Evolutionary conservation across 2,888 invertebrate genomes (phyloP).

Genomic region (Panorpa germanica): DNA sequence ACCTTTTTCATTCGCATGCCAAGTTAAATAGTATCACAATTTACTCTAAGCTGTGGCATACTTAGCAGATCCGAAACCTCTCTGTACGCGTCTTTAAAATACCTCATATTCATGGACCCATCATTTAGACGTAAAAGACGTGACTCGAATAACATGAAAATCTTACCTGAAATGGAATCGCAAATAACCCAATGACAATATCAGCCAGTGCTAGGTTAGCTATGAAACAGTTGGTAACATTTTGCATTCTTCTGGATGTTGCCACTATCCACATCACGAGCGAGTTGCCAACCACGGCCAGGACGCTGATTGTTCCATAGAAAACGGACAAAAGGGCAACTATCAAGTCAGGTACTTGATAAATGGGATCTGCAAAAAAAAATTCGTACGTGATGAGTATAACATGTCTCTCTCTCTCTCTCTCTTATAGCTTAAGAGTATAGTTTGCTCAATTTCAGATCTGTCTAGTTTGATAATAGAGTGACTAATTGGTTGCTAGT

Average conservation of each 20-base stretch:
- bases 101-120: no score
- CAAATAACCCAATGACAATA: slow-evolving; percentile 68
- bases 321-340: slow-evolving; percentile 55
- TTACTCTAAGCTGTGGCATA: not conserved
- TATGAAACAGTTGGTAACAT: slow-evolving; percentile 71
- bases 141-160: not conserved
- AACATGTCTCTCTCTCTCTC: no score
- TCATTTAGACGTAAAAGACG: not conserved
- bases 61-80: not conserved
- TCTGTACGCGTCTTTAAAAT: no score
- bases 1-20: no score
- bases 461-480: no score
- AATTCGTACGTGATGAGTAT: no score
- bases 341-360: slow-evolving; percentile 54
- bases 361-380: slow-evolving; percentile 39
- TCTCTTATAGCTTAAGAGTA: no score
- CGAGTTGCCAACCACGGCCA: slow-evolving; percentile 65
- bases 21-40: no score
- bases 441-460: no score
- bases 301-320: slow-evolving; percentile 64
- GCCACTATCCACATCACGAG: slow-evolving; percentile 75
- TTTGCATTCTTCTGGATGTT: slow-evolving; percentile 60
- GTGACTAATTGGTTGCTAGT: no score
- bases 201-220: slow-evolving; percentile 73
- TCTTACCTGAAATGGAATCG: slow-evolving; percentile 60